Base-by-base conservation (phyloP, 2,113 vertebrate genomes). In the Otis tarda region DNA sequence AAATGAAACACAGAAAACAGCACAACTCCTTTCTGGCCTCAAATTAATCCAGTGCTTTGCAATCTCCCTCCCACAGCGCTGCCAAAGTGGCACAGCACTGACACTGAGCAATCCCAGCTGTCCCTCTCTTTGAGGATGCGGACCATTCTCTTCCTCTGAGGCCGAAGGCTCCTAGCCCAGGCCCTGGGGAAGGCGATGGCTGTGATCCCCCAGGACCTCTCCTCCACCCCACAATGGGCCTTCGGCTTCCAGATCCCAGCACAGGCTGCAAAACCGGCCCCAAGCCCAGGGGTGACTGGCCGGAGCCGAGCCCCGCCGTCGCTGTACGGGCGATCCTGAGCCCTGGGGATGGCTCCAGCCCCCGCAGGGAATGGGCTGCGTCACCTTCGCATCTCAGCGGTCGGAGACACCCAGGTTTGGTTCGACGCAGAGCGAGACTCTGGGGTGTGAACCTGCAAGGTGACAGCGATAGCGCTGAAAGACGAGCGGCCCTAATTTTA, bases 381-480 rank as follows among this genome's bases (percentile, higher is more conserved):
- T 14, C 0, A 0, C 24, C 41, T 55, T 55, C 47, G 4, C 0
- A 0, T 60, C 53, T 93, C 67, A 7, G 70, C 4, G 9, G 71
- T 61, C 0, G 1, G 52, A 75, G 90, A 81, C 37, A 23, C 10
- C 6, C 83, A 24, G 80, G 61, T 76, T 88, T 37, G 71, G 55
- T 91, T 92, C 4, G 61, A 89, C 64, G 69, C 89, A 84, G 95
- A 94, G 95, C 1, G 23, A 97, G 95, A 97, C 94, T 91, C 69
- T 1, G 6, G 69, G 91, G 94, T 96, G 95, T 89, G 94, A 96
- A 92, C 68, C 85, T 87, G 80, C 92, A 89, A 96, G 95, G 92
- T 88, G 87, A 39, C 87, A 70, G 75, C 8, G 20, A 90, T 9
- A 67, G 75, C 6, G 4, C 59, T 2, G 92, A 91, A 92, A 90